phyloP scores from a whole-genome alignment of 2,797 vertebrate species.

The Halcyon chelicuti region DNA sequence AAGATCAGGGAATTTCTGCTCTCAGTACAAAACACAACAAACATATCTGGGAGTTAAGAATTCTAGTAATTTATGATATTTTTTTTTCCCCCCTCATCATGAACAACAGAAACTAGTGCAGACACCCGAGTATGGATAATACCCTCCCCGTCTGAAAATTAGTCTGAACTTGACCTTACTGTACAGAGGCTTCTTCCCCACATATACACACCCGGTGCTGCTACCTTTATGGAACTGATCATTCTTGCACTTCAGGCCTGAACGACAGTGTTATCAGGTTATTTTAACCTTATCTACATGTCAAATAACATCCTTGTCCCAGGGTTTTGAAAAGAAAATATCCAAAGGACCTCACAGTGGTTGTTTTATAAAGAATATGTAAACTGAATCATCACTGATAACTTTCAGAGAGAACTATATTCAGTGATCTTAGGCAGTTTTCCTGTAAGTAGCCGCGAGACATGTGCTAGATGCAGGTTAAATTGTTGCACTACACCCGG shows the following conservation, averaged over 20 bases:
- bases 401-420: background rate
- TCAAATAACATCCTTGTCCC: background rate
- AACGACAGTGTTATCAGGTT: background rate
- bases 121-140: background rate
- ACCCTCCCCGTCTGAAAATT: fast-evolving
- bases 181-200: fast-evolving
- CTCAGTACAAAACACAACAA: background rate
- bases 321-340: background rate
- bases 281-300: background rate
- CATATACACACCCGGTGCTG: fast-evolving
- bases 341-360: background rate
- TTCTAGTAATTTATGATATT: background rate
- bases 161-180: fast-evolving
- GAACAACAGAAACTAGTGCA: background rate
- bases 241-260: fast-evolving
- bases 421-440: background rate
- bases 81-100: background rate
- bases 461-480: fast-evolving
- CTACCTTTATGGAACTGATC: fast-evolving
- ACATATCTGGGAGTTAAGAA: background rate
- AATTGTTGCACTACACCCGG: background rate
- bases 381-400: background rate
- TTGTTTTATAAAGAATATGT: fast-evolving
- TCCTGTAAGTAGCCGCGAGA: background rate
- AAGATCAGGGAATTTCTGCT: background rate